phyloP scores from a whole-genome alignment of 2,888 invertebrate species.

The Sipunculus nudus region DNA sequence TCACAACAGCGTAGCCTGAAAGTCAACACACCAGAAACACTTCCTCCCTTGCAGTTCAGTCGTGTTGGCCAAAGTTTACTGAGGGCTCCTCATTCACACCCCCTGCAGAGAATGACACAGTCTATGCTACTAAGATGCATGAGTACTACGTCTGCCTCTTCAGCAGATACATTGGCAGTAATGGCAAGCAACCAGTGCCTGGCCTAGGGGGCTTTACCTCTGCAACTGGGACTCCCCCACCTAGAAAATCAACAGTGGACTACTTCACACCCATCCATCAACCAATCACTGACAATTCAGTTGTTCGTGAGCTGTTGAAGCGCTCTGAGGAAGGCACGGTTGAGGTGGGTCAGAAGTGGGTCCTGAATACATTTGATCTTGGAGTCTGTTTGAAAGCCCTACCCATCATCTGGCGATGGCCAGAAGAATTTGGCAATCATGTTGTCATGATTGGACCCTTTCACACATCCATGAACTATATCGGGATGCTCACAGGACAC shows the following conservation, averaged over 20 bases:
- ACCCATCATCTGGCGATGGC: constrained; percentile 16
- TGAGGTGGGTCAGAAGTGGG: constrained; percentile 17
- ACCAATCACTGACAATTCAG: constrained; percentile 17
- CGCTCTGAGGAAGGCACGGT: constrained; percentile 19
- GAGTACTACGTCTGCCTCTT: not conserved
- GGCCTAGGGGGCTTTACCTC: constrained; percentile 20
- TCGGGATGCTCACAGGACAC: constrained; percentile 21
- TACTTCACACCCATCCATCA: constrained; percentile 25
- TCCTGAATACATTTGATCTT: constrained; percentile 18
- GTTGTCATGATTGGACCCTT: constrained; percentile 12
- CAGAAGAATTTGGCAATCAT: constrained; percentile 13
- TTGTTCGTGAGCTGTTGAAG: constrained; percentile 17
- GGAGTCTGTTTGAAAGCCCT: constrained; percentile 23
- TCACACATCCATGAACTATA: constrained; percentile 25
- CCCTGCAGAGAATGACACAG: not conserved
- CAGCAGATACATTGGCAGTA: constrained; percentile 2
- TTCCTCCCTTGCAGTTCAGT: constrained; percentile 1
- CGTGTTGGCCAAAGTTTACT: constrained; percentile 7
- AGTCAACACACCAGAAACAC: constrained; percentile 1
- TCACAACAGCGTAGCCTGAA: constrained; percentile 8
- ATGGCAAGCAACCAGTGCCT: constrained; percentile 11
- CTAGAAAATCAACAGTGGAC: constrained; percentile 23
- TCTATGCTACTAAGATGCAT: not conserved
- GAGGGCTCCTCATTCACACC: not conserved
- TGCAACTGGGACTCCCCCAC: constrained; percentile 9